These are phyloP conservation scores for Echiichthys vipera DNA, from an alignment of 2,797 vertebrate genomes.

Conservation along the genomic window DNA sequence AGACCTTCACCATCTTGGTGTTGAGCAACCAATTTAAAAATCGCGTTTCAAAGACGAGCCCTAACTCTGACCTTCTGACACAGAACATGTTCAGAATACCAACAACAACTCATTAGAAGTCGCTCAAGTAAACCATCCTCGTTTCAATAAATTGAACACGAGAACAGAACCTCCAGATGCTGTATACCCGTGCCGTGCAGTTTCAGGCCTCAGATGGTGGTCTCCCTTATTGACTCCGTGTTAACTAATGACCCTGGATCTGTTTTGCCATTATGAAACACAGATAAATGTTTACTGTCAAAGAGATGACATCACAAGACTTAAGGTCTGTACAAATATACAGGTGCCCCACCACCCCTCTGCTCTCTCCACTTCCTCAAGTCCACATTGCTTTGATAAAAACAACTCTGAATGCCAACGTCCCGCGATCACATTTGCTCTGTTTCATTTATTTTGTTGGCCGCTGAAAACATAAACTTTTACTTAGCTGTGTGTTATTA, in stretches of 20 bases:
- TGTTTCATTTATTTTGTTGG: slow-evolving; percentile 82
- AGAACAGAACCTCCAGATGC: slow-evolving; percentile 25
- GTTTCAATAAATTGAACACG: slow-evolving; percentile 17
- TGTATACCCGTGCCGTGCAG: slow-evolving; percentile 12
- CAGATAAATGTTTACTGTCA: slow-evolving; percentile 80
- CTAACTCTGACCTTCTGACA: slow-evolving; percentile 27
- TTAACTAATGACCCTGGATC: slow-evolving; percentile 62
- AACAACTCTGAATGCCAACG: slow-evolving; percentile 51
- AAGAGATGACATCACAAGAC: slow-evolving; percentile 82
- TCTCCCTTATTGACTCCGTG: slow-evolving; percentile 50
- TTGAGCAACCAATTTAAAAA: neutral
- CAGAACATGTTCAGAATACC: slow-evolving; percentile 32
- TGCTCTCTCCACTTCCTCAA: slow-evolving; percentile 47
- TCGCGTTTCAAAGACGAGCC: neutral
- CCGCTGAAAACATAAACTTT: slow-evolving; percentile 83
- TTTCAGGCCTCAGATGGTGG: slow-evolving; percentile 59
- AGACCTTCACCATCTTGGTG: neutral
- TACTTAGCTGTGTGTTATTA: slow-evolving; percentile 79
- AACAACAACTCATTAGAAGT: slow-evolving; percentile 44
- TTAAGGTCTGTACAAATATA: slow-evolving; percentile 78
- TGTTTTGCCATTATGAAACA: slow-evolving; percentile 59
- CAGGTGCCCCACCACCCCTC: slow-evolving; percentile 52
- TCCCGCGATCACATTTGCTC: slow-evolving; percentile 66
- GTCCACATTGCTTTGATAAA: slow-evolving; percentile 65
- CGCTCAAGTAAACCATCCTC: slow-evolving; percentile 45